Conservation (phyloP, 2,888 invertebrate species). For the Pristionchus mayeri region DNA sequence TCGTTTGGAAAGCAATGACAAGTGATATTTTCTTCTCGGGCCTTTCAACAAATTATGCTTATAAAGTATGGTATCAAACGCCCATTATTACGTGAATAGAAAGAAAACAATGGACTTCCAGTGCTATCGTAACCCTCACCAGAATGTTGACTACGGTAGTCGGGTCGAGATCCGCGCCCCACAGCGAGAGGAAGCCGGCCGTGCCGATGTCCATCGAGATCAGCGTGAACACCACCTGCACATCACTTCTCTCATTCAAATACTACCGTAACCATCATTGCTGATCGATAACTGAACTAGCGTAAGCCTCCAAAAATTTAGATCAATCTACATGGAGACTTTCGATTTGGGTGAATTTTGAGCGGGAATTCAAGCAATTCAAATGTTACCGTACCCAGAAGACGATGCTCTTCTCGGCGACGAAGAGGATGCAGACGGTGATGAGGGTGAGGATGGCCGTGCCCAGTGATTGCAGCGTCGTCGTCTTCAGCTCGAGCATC, state of each 20-base stretch:
- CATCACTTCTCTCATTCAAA: background rate
- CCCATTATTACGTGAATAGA: no score
- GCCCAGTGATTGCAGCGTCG: constrained; percentile 73
- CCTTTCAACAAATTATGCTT: no score
- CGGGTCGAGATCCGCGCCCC: constrained; percentile 76
- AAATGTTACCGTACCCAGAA: constrained; percentile 70
- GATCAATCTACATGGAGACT: background rate
- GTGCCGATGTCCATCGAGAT: constrained; percentile 73
- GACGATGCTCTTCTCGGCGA: constrained; percentile 73
- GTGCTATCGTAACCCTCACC: constrained; percentile 52
- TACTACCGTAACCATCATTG: background rate
- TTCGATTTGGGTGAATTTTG: background rate
- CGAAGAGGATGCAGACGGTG: constrained; percentile 73
- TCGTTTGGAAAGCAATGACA: no score
- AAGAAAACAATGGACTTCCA: background rate
- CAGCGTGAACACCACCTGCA: constrained; percentile 67
- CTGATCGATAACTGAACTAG: no score
- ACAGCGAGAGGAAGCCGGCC: constrained; percentile 73
- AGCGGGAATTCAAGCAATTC: background rate
- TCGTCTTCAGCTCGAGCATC: constrained; percentile 71
- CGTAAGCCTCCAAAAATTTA: background rate
- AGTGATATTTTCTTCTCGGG: no score
- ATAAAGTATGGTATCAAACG: no score
- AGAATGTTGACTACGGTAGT: constrained; percentile 75
- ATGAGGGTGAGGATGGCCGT: constrained; percentile 74